Evolutionary conservation across 2,113 vertebrate genomes (phyloP).

Genomic region (Pogona vitticeps): DNA sequence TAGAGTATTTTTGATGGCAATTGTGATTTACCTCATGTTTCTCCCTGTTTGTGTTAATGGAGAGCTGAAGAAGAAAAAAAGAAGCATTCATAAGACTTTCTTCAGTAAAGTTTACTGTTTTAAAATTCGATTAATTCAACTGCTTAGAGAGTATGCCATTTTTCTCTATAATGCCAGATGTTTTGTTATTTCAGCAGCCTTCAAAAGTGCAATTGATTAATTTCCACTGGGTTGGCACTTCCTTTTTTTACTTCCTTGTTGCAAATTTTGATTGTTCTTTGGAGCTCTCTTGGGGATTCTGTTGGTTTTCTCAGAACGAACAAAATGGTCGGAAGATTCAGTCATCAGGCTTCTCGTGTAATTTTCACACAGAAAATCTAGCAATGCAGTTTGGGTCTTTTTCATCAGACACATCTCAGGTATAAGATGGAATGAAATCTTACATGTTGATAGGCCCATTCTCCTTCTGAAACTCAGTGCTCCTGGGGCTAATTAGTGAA

Average conservation of each 20-base stretch:
- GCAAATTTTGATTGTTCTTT: conserved; percentile 73
- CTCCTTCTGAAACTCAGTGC: conserved; percentile 5
- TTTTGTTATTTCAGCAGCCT: conserved; percentile 78
- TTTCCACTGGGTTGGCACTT: conserved; percentile 79
- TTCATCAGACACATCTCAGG: too few relatives aligned
- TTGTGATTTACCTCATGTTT: conserved; percentile 51
- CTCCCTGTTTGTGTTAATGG: conserved; percentile 28
- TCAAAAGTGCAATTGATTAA: conserved; percentile 75
- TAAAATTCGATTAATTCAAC: conserved; percentile 35
- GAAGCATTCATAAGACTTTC: neutral
- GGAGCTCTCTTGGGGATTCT: conserved; percentile 55
- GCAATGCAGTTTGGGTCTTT: conserved; percentile 43
- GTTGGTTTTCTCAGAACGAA: conserved; percentile 64
- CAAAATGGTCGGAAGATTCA: conserved; percentile 47
- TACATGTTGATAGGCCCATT: conserved; percentile 27
- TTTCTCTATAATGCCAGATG: conserved; percentile 42
- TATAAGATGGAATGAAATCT: conserved; percentile 43
- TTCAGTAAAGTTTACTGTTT: conserved; percentile 25
- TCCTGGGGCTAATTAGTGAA: neutral
- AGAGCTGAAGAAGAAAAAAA: conserved; percentile 26
- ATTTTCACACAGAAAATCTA: conserved; percentile 46
- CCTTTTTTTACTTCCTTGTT: conserved; percentile 78
- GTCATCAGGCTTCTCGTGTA: conserved; percentile 45
- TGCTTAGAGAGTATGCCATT: conserved; percentile 41
- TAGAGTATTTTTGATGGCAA: conserved; percentile 58